Percentiles rank a stretch among this genome's conserved stretches.
Evolutionary conservation across 2,113 vertebrate genomes (phyloP).

Genomic region (Alligator mississippiensis): DNA sequence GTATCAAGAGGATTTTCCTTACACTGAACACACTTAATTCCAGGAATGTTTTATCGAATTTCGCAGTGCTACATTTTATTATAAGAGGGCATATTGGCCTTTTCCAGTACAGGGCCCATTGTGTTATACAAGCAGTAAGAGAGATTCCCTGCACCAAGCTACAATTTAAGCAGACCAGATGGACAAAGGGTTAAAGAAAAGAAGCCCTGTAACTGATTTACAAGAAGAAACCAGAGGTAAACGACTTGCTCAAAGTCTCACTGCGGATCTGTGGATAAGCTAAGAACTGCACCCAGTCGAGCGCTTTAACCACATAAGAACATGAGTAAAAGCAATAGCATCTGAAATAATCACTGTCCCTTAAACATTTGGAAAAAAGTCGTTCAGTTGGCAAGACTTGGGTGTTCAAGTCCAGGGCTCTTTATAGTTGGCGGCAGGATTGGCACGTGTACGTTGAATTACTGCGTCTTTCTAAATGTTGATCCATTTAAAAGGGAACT

Average conservation of each 20-base stretch:
- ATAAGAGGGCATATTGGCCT: accelerated
- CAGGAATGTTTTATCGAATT: neutral
- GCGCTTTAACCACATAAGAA: neutral
- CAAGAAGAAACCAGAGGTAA: neutral
- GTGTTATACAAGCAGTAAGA: neutral
- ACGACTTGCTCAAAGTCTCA: neutral
- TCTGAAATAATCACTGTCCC: neutral
- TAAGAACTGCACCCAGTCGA: neutral
- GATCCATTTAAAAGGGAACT: neutral
- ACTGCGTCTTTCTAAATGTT: neutral
- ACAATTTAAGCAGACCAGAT: neutral
- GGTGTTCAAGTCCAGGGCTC: neutral
- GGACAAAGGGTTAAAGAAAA: neutral
- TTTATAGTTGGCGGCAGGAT: neutral
- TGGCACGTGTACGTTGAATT: neutral
- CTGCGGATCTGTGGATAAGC: neutral
- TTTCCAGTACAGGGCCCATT: accelerated
- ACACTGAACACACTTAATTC: neutral
- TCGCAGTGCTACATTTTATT: neutral
- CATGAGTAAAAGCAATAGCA: neutral
- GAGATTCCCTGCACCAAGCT: neutral
- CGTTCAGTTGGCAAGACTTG: neutral
- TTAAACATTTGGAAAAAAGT: neutral
- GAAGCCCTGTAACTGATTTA: neutral
- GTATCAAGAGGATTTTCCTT: neutral